Conservation (phyloP, 2,113 vertebrate genomes). For the Pteropus alecto region DNA sequence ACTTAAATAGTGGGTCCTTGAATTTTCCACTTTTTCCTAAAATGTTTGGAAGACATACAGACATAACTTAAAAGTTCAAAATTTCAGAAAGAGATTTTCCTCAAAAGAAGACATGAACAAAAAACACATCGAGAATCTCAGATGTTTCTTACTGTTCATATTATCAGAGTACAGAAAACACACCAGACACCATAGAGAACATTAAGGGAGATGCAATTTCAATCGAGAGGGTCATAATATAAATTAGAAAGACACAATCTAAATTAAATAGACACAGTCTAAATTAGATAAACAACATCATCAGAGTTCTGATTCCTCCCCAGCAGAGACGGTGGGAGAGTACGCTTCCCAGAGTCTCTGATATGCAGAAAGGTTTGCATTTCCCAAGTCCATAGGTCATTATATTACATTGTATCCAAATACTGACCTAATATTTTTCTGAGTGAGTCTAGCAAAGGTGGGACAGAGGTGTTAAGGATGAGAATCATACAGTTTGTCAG, state of each 20-base stretch:
- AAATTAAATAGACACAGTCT: constrained; percentile 65
- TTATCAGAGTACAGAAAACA: constrained; percentile 42
- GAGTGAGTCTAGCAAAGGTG: neutral
- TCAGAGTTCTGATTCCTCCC: constrained; percentile 54
- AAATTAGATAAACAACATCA: constrained; percentile 60
- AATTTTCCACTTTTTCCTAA: neutral
- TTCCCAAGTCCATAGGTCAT: constrained; percentile 7
- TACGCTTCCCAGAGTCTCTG: neutral
- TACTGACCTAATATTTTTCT: neutral
- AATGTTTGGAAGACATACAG: neutral
- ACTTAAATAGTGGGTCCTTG: neutral
- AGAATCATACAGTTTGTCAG: neutral
- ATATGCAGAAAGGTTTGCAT: neutral
- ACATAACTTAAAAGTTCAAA: neutral
- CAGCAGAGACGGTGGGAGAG: constrained; percentile 41
- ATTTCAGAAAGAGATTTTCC: constrained; percentile 15
- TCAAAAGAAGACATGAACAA: constrained; percentile 8
- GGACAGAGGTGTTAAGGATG: neutral
- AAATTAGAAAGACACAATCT: constrained; percentile 66
- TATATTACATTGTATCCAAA: neutral
- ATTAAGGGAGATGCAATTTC: constrained; percentile 60
- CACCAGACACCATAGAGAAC: constrained; percentile 47
- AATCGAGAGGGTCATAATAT: constrained; percentile 51
- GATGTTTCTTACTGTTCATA: constrained; percentile 25
- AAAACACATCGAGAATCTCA: constrained; percentile 24